phyloP scores from a whole-genome alignment of 2,888 invertebrate species.

The Horisme vitalbata region DNA sequence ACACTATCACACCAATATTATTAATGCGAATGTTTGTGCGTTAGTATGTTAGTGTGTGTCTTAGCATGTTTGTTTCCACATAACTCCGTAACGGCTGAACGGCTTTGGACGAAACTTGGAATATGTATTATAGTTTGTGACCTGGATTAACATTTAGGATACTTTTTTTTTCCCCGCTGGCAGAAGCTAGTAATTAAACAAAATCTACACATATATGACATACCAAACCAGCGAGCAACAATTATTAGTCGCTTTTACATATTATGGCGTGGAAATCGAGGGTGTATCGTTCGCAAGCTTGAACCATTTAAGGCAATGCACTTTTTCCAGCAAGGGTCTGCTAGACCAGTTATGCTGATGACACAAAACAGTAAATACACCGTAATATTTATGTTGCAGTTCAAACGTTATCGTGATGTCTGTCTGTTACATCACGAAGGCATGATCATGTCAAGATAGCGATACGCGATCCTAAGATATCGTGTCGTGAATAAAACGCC shows the following conservation, averaged over 20 bases:
- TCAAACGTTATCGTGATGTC: conserved; percentile 44
- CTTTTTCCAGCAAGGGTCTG: conserved; percentile 9
- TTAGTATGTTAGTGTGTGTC: too few species aligned
- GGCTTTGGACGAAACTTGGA: too few species aligned
- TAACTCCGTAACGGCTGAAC: too few species aligned
- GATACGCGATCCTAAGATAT: conserved; percentile 58
- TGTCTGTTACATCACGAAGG: conserved; percentile 61
- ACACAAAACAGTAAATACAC: conserved; percentile 35
- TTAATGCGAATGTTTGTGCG: too few species aligned
- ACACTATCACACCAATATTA: too few species aligned
- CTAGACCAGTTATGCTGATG: conserved; percentile 26
- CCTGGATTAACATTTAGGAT: too few species aligned
- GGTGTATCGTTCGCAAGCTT: neutral
- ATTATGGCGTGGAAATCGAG: neutral
- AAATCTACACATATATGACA: too few species aligned
- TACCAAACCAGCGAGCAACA: too few species aligned
- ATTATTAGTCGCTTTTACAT: neutral
- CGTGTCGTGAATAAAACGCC: conserved; percentile 48
- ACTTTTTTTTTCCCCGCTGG: too few species aligned
- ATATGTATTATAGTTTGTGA: too few species aligned
- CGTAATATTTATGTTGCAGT: conserved; percentile 39
- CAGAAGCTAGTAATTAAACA: too few species aligned
- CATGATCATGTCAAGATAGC: conserved; percentile 67
- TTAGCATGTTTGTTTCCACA: too few species aligned
- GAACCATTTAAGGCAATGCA: conserved; percentile 15